Conservation (phyloP, 2,888 invertebrate genomes). For the Rotaria socialis region DNA sequence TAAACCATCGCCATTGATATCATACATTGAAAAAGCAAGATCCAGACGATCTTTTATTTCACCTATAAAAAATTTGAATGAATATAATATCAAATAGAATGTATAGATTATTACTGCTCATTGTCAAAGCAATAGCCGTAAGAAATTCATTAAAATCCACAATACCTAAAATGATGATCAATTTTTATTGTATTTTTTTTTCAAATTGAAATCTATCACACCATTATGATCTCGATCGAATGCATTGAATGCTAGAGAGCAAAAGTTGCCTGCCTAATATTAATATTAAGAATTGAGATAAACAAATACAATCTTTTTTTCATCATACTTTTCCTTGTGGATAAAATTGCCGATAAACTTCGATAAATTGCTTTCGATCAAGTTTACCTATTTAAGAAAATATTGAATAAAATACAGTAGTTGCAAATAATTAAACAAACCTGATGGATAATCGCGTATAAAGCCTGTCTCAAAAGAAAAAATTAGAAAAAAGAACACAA, state of each 20-base stretch:
- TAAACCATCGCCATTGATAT: background rate
- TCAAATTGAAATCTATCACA: background rate
- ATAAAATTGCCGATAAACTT: constrained; percentile 16
- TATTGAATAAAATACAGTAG: no score
- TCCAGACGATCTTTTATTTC: background rate
- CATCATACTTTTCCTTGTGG: constrained; percentile 5
- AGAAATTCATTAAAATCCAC: constrained; percentile 21
- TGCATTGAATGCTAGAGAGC: constrained; percentile 8
- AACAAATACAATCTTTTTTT: background rate
- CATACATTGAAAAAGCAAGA: constrained; percentile 12
- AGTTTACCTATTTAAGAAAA: background rate
- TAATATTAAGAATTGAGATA: background rate
- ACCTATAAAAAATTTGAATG: background rate
- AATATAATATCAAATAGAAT: background rate
- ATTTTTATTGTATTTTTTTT: no score
- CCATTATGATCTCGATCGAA: constrained; percentile 11
- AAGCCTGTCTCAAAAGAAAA: background rate
- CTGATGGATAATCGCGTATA: background rate
- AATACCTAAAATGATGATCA: background rate
- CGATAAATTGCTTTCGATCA: constrained; percentile 17
- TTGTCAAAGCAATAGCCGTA: background rate
- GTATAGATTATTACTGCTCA: background rate
- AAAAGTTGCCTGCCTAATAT: background rate
- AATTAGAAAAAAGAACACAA: no score
- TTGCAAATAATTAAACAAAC: background rate